Conservation (phyloP, 2,797 vertebrate genomes). For the Tarsius wallacei region DNA sequence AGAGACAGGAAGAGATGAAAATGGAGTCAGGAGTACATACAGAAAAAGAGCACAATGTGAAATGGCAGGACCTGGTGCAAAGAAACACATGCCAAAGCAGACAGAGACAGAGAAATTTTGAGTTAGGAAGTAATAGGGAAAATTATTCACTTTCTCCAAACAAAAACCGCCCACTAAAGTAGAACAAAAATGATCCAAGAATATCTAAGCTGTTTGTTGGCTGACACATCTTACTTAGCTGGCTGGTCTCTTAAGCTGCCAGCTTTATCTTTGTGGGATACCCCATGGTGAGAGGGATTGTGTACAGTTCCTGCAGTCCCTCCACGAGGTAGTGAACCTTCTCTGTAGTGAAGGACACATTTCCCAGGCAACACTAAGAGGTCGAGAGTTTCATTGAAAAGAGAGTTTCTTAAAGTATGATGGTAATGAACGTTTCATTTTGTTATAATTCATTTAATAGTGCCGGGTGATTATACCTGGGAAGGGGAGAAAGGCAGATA, state of each 20-base stretch:
- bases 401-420: background rate
- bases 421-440: background rate
- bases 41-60: background rate
- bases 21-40: fast-evolving
- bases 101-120: background rate
- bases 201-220: background rate
- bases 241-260: background rate
- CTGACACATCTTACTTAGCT: background rate
- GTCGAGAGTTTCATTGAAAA: background rate
- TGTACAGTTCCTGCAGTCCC: no score
- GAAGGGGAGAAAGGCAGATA: background rate
- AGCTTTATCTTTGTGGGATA: background rate
- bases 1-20: background rate
- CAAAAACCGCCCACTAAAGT: background rate
- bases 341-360: background rate
- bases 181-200: background rate
- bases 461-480: no score
- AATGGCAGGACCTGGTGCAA: background rate
- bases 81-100: background rate
- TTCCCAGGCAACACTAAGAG: background rate
- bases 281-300: fast-evolving
- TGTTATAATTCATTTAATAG: background rate
- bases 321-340: background rate
- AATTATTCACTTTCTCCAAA: background rate
- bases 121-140: background rate